These are phyloP conservation scores for Sebastiscus albofasciatus DNA, from an alignment of 2,797 vertebrate genomes.

Conservation along the genomic window DNA sequence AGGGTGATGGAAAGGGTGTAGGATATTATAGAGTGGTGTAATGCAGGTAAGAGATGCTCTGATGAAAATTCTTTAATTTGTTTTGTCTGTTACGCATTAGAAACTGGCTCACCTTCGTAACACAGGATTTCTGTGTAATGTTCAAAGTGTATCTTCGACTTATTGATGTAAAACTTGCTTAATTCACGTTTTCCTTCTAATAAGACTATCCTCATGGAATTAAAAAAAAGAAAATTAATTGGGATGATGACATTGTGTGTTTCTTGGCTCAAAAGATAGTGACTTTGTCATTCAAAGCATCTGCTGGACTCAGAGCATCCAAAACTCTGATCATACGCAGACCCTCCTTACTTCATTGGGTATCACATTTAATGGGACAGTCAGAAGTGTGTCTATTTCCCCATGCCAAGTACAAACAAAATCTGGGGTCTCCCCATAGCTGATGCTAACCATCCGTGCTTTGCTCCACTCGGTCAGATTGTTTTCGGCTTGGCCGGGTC, in stretches of 20 bases:
- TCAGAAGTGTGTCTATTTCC: constrained; percentile 25
- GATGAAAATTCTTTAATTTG: background rate
- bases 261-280: constrained; percentile 40
- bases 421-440: constrained; percentile 22
- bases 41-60: background rate
- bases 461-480: constrained; percentile 24
- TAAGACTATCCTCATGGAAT: constrained; percentile 8
- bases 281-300: constrained; percentile 48
- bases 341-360: constrained; percentile 31
- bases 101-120: background rate
- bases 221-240: constrained; percentile 28
- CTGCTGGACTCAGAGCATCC: constrained; percentile 34
- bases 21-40: background rate
- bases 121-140: constrained; percentile 3
- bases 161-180: constrained; percentile 1
- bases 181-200: constrained; percentile 19
- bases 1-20: background rate
- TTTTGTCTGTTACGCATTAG: background rate
- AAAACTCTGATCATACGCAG: constrained; percentile 56
- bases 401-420: constrained; percentile 43
- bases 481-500: constrained; percentile 38
- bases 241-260: constrained; percentile 40
- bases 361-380: constrained; percentile 52
- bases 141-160: constrained; percentile 14
- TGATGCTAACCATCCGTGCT: constrained; percentile 39